A percentile compares a stretch with the other conserved stretches of the same genome.
Evolutionary conservation across 2,113 vertebrate species (phyloP).

Genomic region (Heptranchias perlo): DNA sequence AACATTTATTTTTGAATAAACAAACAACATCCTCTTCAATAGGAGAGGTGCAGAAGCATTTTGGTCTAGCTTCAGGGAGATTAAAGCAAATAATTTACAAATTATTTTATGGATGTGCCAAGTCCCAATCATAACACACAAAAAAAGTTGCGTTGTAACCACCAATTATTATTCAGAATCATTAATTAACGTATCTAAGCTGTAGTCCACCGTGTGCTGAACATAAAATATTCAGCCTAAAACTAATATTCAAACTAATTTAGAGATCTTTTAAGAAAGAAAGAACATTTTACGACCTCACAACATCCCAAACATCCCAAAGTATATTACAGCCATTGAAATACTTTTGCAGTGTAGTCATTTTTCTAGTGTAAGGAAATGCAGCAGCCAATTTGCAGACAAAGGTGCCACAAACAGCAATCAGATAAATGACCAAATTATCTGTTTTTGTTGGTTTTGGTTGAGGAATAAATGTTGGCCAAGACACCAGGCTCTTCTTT

Average conservation of each 20-base stretch:
- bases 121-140: background rate
- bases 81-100: background rate
- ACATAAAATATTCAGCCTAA: background rate
- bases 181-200: background rate
- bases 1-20: background rate
- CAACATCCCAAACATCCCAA: background rate
- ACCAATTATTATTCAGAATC: background rate
- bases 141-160: background rate
- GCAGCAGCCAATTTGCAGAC: background rate
- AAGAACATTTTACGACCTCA: background rate
- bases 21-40: background rate
- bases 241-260: background rate
- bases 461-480: too few relatives aligned
- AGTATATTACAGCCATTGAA: too few relatives aligned
- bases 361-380: background rate
- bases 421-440: background rate
- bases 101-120: background rate
- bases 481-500: background rate
- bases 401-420: background rate
- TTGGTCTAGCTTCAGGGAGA: background rate
- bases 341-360: background rate
- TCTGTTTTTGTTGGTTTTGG: background rate
- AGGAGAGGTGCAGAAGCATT: background rate
- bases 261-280: background rate
- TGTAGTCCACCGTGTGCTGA: background rate